These are phyloP conservation scores for Notothenia coriiceps DNA, from an alignment of 2,113 vertebrate genomes.

Conservation along the genomic window DNA sequence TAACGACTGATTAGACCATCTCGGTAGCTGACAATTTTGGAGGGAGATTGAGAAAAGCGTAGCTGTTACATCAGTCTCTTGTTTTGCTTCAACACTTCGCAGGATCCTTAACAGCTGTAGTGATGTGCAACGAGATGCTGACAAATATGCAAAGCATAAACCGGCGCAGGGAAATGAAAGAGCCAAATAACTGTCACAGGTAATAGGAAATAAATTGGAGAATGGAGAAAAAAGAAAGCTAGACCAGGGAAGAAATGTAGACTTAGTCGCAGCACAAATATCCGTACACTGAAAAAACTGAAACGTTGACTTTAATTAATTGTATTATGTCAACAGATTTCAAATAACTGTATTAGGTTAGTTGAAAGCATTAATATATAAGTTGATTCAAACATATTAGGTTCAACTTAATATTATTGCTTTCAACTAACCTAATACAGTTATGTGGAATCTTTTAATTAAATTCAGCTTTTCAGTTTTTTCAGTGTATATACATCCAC, in stretches of 20 bases:
- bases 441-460: too few relatives aligned
- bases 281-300: too few relatives aligned
- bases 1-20: constrained; percentile 43
- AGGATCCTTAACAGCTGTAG: constrained; percentile 42
- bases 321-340: too few relatives aligned
- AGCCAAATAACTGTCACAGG: constrained; percentile 44
- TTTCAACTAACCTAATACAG: too few relatives aligned
- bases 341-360: too few relatives aligned
- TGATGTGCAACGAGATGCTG: constrained; percentile 38
- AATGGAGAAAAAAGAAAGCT: constrained; percentile 22
- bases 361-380: too few relatives aligned
- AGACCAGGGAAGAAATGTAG: neutral
- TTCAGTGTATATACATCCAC: neutral
- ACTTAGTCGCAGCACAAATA: neutral
- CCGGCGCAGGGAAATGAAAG: constrained; percentile 40
- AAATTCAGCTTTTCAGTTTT: too few relatives aligned
- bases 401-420: too few relatives aligned
- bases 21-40: constrained; percentile 41
- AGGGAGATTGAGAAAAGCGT: constrained; percentile 10
- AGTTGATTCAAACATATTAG: too few relatives aligned
- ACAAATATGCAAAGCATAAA: constrained; percentile 38
- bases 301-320: too few relatives aligned
- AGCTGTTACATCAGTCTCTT: constrained; percentile 46
- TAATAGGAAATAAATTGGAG: neutral
- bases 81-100: constrained; percentile 33